phyloP scores from a whole-genome alignment of 1,140 invertebrate species.

The Zaprionus taronus region DNA sequence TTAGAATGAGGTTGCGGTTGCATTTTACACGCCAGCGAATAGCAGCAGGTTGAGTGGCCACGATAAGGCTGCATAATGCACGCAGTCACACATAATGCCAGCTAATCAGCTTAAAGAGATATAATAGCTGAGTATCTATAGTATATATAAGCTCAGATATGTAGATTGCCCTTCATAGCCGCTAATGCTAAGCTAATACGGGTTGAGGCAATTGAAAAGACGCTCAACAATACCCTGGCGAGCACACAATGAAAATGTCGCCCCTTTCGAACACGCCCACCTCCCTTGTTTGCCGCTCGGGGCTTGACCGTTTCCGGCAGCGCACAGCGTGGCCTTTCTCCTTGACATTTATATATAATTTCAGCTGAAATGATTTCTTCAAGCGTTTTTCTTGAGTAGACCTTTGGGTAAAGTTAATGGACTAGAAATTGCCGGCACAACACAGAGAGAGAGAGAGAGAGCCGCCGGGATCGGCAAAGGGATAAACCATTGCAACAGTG shows the following conservation, averaged over 20 bases:
- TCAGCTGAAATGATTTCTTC: constrained; percentile 68
- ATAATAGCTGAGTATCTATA: neutral
- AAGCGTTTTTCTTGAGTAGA: constrained; percentile 74
- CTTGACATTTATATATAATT: constrained; percentile 66
- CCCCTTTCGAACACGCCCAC: neutral
- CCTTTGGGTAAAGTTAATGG: constrained; percentile 83
- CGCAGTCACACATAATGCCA: constrained; percentile 28
- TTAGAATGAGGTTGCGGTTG: constrained; percentile 53
- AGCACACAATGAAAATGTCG: neutral
- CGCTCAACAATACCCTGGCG: constrained; percentile 17
- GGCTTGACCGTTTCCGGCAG: constrained; percentile 33
- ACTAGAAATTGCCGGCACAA: constrained; percentile 72
- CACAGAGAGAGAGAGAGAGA: neutral
- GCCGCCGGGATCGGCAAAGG: constrained; percentile 52
- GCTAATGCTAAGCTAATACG: constrained; percentile 39
- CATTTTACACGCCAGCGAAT: constrained; percentile 52
- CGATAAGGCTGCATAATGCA: constrained; percentile 32
- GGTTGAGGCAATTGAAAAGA: constrained; percentile 24
- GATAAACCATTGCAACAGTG: constrained; percentile 82
- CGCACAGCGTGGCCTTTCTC: constrained; percentile 5
- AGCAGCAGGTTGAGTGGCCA: constrained; percentile 16
- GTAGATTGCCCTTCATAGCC: neutral
- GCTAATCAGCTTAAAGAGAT: constrained; percentile 26
- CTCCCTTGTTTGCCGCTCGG: neutral
- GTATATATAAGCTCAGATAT: neutral